Percentiles rank a stretch among this genome's conserved stretches.
Conservation (phyloP, 2,113 vertebrate genomes). For the Python bivittatus region DNA sequence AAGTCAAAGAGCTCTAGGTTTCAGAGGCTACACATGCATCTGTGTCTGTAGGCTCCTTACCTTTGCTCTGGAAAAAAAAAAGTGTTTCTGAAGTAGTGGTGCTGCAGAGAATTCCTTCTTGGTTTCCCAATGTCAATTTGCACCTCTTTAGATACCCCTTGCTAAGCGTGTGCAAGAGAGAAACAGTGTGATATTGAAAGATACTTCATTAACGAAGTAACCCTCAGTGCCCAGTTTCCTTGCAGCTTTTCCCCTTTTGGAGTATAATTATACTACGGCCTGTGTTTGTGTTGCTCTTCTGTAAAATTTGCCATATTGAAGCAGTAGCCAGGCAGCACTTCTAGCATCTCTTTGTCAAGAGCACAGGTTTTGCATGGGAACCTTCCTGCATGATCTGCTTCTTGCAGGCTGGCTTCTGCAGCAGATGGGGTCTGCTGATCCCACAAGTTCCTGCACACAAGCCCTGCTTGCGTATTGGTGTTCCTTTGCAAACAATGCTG, state of each 20-base stretch:
- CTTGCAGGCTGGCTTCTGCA: background rate
- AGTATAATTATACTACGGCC: background rate
- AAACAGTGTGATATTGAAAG: background rate
- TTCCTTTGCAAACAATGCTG: background rate
- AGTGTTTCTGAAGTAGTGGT: background rate
- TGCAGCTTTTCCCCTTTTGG: background rate
- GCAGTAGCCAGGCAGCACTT: background rate
- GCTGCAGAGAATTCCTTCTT: background rate
- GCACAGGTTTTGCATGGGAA: background rate
- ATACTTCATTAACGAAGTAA: background rate
- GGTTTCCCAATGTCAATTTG: background rate
- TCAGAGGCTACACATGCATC: background rate
- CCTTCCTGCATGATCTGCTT: background rate
- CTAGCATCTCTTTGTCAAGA: background rate
- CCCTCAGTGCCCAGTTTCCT: background rate
- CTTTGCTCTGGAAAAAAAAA: background rate
- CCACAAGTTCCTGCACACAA: background rate
- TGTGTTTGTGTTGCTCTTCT: background rate
- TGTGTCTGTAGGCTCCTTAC: background rate
- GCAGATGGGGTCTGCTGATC: background rate
- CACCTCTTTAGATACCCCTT: background rate
- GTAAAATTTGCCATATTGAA: background rate
- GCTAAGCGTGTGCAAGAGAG: background rate
- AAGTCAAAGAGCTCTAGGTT: background rate
- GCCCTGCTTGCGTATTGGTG: background rate